Evolutionary conservation across 2,888 invertebrate species (phyloP).

Genomic region (Pandemis heparana): DNA sequence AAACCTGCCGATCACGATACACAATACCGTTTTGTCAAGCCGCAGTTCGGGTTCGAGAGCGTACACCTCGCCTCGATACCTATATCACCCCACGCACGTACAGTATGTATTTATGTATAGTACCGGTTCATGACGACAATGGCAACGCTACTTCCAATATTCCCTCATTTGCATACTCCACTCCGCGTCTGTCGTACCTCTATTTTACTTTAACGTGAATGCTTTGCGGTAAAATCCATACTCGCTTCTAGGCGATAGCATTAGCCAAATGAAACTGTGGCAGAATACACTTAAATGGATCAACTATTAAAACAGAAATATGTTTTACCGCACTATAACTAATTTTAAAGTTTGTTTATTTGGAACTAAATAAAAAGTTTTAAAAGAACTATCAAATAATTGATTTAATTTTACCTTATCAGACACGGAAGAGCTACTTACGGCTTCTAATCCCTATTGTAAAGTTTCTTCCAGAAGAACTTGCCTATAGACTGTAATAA

Average conservation of each 20-base stretch:
- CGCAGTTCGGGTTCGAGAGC: slow-evolving; percentile 35
- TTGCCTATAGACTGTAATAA: neutral
- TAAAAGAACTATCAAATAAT: too few relatives aligned
- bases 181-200: slow-evolving; percentile 50
- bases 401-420: too few relatives aligned
- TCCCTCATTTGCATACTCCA: slow-evolving; percentile 78
- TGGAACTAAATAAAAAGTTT: neutral
- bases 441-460: neutral
- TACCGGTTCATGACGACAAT: slow-evolving; percentile 63
- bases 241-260: slow-evolving; percentile 16
- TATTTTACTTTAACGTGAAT: slow-evolving; percentile 58
- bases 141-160: slow-evolving; percentile 72
- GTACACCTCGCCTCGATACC: slow-evolving; percentile 4
- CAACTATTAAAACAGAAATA: neutral
- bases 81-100: slow-evolving; percentile 8
- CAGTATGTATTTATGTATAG: slow-evolving; percentile 18
- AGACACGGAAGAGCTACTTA: too few relatives aligned
- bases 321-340: neutral
- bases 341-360: neutral
- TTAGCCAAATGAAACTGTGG: slow-evolving; percentile 16
- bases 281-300: slow-evolving; percentile 7
- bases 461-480: neutral
- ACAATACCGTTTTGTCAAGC: slow-evolving; percentile 65
- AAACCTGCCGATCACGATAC: slow-evolving; percentile 58
- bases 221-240: slow-evolving; percentile 51